A percentile compares a stretch with the other conserved stretches of the same genome.
Evolutionary conservation across 2,113 vertebrate genomes (phyloP).

Genomic region (Dendropsophus ebraccatus): DNA sequence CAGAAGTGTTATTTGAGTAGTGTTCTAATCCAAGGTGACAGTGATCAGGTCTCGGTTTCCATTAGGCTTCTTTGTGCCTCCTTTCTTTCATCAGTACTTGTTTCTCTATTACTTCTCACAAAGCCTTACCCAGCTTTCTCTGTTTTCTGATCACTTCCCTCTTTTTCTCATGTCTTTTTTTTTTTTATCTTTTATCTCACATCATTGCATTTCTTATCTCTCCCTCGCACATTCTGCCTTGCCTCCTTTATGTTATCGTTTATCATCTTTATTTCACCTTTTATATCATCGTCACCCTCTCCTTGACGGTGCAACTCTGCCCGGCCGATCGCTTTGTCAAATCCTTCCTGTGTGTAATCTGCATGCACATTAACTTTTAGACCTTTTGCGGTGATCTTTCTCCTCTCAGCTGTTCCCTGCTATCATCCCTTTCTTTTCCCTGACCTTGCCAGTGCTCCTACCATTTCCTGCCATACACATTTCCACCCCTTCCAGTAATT

Average conservation of each 20-base stretch:
- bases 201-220: conserved; percentile 59
- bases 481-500: background rate
- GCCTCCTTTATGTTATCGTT: conserved; percentile 36
- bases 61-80: conserved; percentile 27
- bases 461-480: conserved; percentile 10
- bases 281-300: background rate
- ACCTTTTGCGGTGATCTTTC: background rate
- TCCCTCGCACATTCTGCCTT: conserved; percentile 27
- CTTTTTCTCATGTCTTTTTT: conserved; percentile 47
- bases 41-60: conserved; percentile 26
- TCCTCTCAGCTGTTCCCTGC: background rate
- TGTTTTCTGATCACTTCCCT: conserved; percentile 15
- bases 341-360: background rate
- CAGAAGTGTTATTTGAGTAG: background rate
- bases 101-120: background rate
- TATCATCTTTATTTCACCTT: conserved; percentile 12
- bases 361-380: conserved; percentile 30
- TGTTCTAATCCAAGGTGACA: conserved; percentile 20
- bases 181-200: conserved; percentile 52
- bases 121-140: background rate
- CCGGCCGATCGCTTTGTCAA: conserved; percentile 58
- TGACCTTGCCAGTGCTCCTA: background rate
- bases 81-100: background rate
- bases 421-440: background rate
- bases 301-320: background rate